These are phyloP conservation scores for Crambe crambe DNA, from an alignment of 37 sponge, comb jelly and placozoan species.

Conservation along the genomic window DNA sequence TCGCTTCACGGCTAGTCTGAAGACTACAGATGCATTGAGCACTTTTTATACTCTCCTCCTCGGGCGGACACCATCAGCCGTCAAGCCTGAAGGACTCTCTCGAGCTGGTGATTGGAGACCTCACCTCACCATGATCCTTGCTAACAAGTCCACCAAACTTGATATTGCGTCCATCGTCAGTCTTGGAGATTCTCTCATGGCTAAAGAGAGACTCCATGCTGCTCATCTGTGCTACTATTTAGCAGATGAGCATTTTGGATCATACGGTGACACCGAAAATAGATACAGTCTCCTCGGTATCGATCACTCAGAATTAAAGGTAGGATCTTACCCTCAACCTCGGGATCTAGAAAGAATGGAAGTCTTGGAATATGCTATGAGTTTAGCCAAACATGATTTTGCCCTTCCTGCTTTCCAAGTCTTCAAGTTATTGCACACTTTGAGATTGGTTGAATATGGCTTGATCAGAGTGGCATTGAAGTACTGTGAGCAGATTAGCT, in stretches of 20 bases:
- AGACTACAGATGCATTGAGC: conserved; percentile 71
- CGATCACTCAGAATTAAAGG: conserved; percentile 19
- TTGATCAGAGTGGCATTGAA: conserved; percentile 35
- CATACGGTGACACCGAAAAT: conserved; percentile 23
- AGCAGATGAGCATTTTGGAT: conserved; percentile 38
- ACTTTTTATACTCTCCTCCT: conserved; percentile 84
- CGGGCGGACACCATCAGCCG: conserved; percentile 53
- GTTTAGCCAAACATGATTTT: conserved; percentile 56
- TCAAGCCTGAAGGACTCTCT: conserved; percentile 65
- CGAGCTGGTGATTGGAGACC: conserved; percentile 78
- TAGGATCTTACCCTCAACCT: conserved; percentile 30
- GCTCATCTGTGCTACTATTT: conserved; percentile 79
- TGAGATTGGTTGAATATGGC: conserved; percentile 63
- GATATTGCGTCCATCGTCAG: conserved; percentile 39
- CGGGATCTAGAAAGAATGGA: conserved; percentile 55
- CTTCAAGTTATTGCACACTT: conserved; percentile 52
- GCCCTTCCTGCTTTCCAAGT: conserved; percentile 62
- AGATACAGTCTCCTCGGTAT: conserved; percentile 70
- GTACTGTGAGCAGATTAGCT: conserved; percentile 70
- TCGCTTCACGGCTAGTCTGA: conserved; percentile 77
- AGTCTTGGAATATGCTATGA: conserved; percentile 73
- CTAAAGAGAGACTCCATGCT: conserved; percentile 34
- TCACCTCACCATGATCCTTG: conserved; percentile 78
- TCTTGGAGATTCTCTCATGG: conserved; percentile 65
- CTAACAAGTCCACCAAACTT: conserved; percentile 43